phyloP scores from a whole-genome alignment of 2,797 vertebrate genomes.

The Lepus townsendii region DNA sequence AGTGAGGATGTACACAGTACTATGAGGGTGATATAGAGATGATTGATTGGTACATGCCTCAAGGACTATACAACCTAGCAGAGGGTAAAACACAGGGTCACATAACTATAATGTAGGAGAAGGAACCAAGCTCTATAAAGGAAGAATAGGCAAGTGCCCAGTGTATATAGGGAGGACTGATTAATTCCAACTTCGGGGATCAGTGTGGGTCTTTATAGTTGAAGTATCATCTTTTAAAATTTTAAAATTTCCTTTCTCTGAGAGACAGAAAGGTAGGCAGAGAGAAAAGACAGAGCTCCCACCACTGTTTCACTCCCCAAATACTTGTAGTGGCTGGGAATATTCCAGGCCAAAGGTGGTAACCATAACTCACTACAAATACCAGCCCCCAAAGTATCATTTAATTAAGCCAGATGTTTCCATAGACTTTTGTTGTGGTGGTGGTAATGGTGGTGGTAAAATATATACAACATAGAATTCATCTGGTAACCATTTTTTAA shows the following conservation, averaged over 20 bases:
- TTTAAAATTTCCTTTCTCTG: too few species aligned
- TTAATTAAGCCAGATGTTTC: neutral
- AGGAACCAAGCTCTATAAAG: neutral
- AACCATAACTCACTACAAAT: too few species aligned
- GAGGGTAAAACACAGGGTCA: neutral
- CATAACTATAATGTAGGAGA: neutral
- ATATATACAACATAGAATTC: neutral
- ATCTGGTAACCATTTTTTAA: neutral
- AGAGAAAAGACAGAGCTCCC: too few species aligned
- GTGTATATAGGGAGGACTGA: neutral
- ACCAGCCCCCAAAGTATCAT: too few species aligned
- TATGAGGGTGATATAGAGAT: neutral
- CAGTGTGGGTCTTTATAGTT: neutral
- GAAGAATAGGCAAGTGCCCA: neutral
- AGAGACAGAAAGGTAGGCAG: too few species aligned
- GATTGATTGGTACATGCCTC: neutral
- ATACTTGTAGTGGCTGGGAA: too few species aligned
- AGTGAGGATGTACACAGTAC: neutral
- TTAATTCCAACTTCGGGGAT: neutral
- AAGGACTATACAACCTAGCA: neutral
- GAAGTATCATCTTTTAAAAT: neutral
- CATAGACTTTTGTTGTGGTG: neutral
- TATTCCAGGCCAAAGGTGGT: too few species aligned
- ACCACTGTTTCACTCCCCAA: too few species aligned
- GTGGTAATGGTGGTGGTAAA: neutral